Percentiles rank a stretch among this genome's conserved stretches.
phyloP scores from a whole-genome alignment of 2,888 invertebrate genomes.

The Melipona beecheii region DNA sequence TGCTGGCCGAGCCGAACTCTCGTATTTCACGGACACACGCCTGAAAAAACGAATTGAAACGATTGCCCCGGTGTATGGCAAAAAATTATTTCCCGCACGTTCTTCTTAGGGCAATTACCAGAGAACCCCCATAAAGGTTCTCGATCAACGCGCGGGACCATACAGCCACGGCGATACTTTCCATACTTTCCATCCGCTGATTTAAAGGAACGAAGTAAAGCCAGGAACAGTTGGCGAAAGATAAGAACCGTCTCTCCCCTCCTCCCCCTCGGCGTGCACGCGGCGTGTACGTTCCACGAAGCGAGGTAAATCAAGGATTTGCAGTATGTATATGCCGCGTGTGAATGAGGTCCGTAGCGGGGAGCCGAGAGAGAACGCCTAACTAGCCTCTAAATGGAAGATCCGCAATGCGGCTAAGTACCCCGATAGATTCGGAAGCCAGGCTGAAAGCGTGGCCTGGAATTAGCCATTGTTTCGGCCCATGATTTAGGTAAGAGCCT shows the following conservation, averaged over 20 bases:
- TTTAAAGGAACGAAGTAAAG: slow-evolving; percentile 24
- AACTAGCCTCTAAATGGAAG: slow-evolving; percentile 63
- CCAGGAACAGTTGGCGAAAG: slow-evolving; percentile 51
- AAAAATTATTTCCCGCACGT: background rate
- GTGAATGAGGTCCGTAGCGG: slow-evolving; percentile 38
- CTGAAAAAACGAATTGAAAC: background rate
- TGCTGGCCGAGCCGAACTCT: background rate
- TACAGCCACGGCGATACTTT: slow-evolving; percentile 27
- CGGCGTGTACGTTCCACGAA: slow-evolving; percentile 34
- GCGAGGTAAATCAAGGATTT: slow-evolving; percentile 76
- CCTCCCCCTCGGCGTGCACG: background rate
- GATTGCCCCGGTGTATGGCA: background rate
- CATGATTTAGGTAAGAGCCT: slow-evolving; percentile 77
- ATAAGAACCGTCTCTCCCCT: slow-evolving; percentile 49
- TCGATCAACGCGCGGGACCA: background rate
- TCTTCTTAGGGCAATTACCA: background rate
- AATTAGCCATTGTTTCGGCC: slow-evolving; percentile 68
- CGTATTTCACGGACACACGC: background rate
- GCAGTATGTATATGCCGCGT: slow-evolving; percentile 39
- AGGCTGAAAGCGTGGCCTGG: slow-evolving; percentile 65
- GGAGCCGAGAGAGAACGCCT: slow-evolving; percentile 21
- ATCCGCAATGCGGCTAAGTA: slow-evolving; percentile 81
- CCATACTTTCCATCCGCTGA: slow-evolving; percentile 40
- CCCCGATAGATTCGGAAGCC: slow-evolving; percentile 75
- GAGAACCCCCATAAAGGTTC: background rate